Evolutionary conservation across 1,140 invertebrate genomes (phyloP).

Genomic region (Leptonema lineaticorne): DNA sequence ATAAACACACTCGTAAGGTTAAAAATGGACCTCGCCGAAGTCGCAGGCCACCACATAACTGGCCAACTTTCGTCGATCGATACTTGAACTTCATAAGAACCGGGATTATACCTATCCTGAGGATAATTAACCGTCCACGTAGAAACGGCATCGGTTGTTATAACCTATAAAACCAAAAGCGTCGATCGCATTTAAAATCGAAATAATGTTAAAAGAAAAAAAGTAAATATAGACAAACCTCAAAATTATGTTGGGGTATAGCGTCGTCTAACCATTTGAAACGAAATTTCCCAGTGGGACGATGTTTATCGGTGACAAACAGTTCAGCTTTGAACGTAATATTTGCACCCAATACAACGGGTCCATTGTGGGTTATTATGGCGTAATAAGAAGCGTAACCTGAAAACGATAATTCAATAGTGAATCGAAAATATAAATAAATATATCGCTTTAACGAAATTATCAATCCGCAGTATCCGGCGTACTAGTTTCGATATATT

Average conservation of each 20-base stretch:
- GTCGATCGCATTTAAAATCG: background rate
- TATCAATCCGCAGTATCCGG: too few species aligned
- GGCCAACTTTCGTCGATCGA: constrained; percentile 54
- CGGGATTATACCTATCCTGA: constrained; percentile 54
- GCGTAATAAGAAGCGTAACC: constrained; percentile 43
- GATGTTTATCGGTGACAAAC: constrained; percentile 46
- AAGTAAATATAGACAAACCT: constrained; percentile 49
- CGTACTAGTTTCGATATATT: too few species aligned
- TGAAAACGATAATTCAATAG: too few species aligned
- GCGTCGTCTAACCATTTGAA: constrained; percentile 62
- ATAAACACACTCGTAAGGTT: constrained; percentile 61
- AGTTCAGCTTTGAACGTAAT: constrained; percentile 66
- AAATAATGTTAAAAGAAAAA: too few species aligned
- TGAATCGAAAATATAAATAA: too few species aligned
- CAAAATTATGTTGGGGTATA: constrained; percentile 51
- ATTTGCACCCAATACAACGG: constrained; percentile 64
- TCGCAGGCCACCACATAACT: constrained; percentile 47
- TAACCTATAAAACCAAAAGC: constrained; percentile 26
- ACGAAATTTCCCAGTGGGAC: constrained; percentile 48
- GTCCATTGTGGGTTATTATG: constrained; percentile 58
- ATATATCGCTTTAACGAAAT: too few species aligned
- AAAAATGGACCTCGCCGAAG: constrained; percentile 55
- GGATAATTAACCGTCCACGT: constrained; percentile 64
- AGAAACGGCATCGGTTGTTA: constrained; percentile 43
- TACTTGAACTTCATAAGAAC: constrained; percentile 64